These are phyloP conservation scores for Anhinga rufa DNA, from an alignment of 2,113 vertebrate genomes.

Conservation along the genomic window DNA sequence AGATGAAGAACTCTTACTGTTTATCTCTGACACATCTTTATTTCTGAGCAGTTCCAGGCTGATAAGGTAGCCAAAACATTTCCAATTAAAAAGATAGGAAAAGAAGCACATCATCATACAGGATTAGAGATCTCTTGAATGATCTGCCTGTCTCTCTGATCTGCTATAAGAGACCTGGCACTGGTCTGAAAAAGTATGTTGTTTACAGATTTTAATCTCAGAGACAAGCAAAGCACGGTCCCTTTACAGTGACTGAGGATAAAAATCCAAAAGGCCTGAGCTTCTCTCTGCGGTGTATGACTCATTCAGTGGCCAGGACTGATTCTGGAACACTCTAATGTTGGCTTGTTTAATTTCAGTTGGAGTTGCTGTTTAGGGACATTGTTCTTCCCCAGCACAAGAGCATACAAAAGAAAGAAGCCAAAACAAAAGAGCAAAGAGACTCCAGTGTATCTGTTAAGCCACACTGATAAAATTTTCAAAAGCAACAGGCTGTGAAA, in stretches of 20 bases:
- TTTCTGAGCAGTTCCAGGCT: not conserved
- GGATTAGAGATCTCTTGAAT: not conserved
- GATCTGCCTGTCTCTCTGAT: not conserved
- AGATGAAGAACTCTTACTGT: not conserved
- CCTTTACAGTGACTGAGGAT: not conserved
- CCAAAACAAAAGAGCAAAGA: not conserved
- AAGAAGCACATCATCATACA: not conserved
- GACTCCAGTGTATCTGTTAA: not conserved
- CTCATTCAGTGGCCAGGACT: conserved; percentile 24
- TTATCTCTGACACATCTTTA: not conserved
- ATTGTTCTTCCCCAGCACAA: not conserved
- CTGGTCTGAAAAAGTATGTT: not conserved
- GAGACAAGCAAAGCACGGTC: not conserved
- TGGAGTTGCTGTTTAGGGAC: conserved; percentile 3
- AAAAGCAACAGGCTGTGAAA: not conserved
- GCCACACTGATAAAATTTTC: not conserved
- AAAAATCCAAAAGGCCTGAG: not conserved
- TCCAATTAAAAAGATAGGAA: not conserved
- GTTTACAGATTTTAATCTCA: conserved; percentile 28
- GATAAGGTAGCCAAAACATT: not conserved
- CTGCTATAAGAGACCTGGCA: not conserved
- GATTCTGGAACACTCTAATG: not conserved
- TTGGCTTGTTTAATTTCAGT: conserved; percentile 18
- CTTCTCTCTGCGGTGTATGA: conserved; percentile 7
- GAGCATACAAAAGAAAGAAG: not conserved